Evolutionary conservation across 2,888 invertebrate genomes (phyloP), one percentile per base, ranked within the genome.

Genomic region (Anthophora plumipes): DNA sequence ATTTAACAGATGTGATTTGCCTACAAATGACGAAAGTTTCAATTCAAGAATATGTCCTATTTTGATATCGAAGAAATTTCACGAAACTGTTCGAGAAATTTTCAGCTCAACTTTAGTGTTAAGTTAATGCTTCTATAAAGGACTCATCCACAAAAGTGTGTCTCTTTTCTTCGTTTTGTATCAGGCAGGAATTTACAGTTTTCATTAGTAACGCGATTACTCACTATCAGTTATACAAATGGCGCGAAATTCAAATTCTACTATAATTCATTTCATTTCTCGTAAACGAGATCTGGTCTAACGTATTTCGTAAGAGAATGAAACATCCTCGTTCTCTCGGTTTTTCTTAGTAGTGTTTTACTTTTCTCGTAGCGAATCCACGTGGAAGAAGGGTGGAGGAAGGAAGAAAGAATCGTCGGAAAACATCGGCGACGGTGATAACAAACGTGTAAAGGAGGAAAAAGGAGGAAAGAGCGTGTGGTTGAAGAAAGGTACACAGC

Each of bases 281-380:
- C 80, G 69, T 71, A n/a, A n/a, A n/a, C n/a, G n/a, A n/a, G n/a
- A n/a, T n/a, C n/a, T 41, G 57, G 54, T 41, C 41, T 67, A 64
- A 52, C 39, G 48, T 31, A 17, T 25, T 12, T 39, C 41, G n/a
- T 25, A 41, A 55, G 46, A 20, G 59, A 70, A 73, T 50, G 60
- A 55, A 41, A 14, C n/a, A 25, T 48, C 12, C 54, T 20, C 39
- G 20, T n/a, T 63, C 25, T 14, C 69, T 48, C 25, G n/a, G 31
- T 50, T 46, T 60, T 52, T 52, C 67, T 70, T 60, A 54, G n/a
- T 46, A 61, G 64, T 17, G 75, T 79, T 84, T 76, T 73, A 83
- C 83, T 84, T 76, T 68, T 63, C 60, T 52, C 67, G 66, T 20
- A 63, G 71, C n/a, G n/a, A n/a, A 57, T 59, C 22, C 57, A 46